phyloP scores from a whole-genome alignment of 2,113 vertebrate species.

The Sapajus apella region DNA sequence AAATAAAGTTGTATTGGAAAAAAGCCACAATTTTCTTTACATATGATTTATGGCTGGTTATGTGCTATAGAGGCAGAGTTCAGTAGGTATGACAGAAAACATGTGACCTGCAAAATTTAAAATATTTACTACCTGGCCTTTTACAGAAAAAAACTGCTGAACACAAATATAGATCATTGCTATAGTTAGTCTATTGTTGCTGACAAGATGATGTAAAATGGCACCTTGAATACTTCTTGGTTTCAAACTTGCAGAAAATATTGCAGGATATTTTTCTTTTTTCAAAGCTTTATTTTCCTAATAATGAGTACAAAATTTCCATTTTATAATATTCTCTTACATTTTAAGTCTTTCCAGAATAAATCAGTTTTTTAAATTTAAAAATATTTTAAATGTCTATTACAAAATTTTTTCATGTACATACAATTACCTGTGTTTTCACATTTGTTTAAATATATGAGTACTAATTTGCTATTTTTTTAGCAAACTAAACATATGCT shows the following conservation, averaged over 20 bases:
- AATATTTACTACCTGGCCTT: not conserved
- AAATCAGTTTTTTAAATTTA: not conserved
- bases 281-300: not conserved
- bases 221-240: not conserved
- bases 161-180: not conserved
- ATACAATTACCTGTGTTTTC: not conserved
- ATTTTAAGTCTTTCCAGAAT: constrained; percentile 24
- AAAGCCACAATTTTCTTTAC: not conserved
- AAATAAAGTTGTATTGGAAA: not conserved
- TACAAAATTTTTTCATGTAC: not conserved
- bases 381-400: not conserved
- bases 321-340: not conserved
- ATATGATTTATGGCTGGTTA: not conserved
- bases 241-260: constrained; percentile 27
- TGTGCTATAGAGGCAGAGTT: not conserved
- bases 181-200: not conserved
- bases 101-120: not conserved
- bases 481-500: not conserved
- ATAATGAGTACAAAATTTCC: not conserved
- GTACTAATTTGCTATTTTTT: not conserved
- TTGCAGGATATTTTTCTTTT: not conserved
- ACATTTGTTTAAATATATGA: not conserved
- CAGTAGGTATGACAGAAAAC: not conserved
- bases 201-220: not conserved
- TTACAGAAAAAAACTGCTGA: not conserved